phyloP scores from a whole-genome alignment of 2,797 vertebrate genomes.

The Cichlasoma orientale region DNA sequence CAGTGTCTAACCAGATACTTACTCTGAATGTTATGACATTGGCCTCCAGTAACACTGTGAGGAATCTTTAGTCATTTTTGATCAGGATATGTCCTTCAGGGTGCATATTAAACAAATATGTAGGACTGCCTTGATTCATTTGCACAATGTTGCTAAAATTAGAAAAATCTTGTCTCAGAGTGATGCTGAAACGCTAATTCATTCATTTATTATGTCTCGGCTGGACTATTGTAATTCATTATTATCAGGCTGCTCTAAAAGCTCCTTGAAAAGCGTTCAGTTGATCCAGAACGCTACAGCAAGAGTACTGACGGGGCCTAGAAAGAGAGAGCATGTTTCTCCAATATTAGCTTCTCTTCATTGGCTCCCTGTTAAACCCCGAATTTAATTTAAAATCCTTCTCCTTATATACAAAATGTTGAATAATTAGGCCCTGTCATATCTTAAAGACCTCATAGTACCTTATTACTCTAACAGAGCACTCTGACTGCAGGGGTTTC shows the following conservation, averaged over 20 bases:
- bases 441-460: not conserved
- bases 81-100: not conserved
- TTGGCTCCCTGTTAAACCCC: not conserved
- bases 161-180: not conserved
- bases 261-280: not conserved
- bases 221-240: not conserved
- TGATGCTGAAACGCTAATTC: not conserved
- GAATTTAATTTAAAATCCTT: not conserved
- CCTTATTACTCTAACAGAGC: not conserved
- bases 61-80: not conserved
- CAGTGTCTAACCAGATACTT: not conserved
- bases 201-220: not conserved
- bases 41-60: not conserved
- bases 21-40: too few species aligned
- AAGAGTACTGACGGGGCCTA: not conserved
- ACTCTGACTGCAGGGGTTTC: not conserved
- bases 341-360: not conserved
- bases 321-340: not conserved
- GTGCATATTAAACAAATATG: not conserved
- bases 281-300: not conserved
- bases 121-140: too few species aligned
- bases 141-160: not conserved
- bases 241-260: not conserved
- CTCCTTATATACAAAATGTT: not conserved
- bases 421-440: not conserved